These are phyloP conservation scores for Plutomurus gul DNA, from an alignment of 1,140 invertebrate genomes.

Conservation along the genomic window DNA sequence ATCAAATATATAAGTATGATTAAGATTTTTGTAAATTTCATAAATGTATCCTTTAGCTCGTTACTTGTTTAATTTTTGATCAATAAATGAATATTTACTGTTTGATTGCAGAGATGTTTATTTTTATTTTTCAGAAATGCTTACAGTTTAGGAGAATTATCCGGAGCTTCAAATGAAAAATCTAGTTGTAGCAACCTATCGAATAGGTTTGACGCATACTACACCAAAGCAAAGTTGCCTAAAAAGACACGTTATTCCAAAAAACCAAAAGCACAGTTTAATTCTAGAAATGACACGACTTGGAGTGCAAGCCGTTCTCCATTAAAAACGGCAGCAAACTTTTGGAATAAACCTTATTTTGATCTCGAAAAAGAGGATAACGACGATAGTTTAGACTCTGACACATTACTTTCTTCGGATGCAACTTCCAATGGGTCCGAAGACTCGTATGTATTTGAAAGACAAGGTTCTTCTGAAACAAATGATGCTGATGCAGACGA, in stretches of 20 bases:
- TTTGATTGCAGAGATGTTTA: not conserved
- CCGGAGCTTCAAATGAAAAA: not conserved
- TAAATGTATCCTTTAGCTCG: too few species aligned
- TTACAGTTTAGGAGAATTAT: not conserved
- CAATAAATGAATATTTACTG: not conserved
- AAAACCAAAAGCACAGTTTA: not conserved
- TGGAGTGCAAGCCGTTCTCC: not conserved
- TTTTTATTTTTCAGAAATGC: not conserved
- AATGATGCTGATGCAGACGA: constrained; percentile 32
- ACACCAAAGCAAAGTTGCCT: not conserved
- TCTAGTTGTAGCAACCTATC: not conserved
- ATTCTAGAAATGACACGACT: not conserved
- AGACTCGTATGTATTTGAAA: not conserved
- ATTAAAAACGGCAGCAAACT: not conserved
- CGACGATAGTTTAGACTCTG: constrained; percentile 2
- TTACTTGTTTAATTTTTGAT: too few species aligned
- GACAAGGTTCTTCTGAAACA: not conserved
- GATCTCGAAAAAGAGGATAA: constrained; percentile 32
- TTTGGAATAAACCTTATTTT: constrained; percentile 6
- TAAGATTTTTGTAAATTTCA: too few species aligned
- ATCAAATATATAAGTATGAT: too few species aligned
- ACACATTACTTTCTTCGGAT: not conserved
- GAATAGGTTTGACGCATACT: not conserved
- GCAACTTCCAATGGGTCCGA: not conserved
- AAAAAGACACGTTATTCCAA: not conserved